Conservation (phyloP, 2,797 vertebrate species). For the Pseudocheirus occidentalis region DNA sequence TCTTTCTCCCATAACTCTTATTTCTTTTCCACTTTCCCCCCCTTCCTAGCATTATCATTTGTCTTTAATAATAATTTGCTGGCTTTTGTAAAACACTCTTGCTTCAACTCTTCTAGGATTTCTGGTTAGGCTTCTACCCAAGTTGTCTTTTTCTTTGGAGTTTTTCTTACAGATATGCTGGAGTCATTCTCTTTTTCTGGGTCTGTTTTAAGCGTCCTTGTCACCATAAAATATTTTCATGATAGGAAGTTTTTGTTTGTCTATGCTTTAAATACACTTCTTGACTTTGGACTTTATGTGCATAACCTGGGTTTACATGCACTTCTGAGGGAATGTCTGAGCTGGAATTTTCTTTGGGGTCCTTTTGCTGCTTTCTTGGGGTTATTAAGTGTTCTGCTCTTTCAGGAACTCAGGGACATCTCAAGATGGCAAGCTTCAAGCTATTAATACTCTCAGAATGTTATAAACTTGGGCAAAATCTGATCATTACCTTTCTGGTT, state of each 20-base stretch:
- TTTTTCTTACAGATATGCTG: background rate
- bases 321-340: background rate
- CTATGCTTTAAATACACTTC: background rate
- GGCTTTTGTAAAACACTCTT: background rate
- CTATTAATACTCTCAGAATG: background rate
- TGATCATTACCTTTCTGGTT: background rate
- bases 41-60: background rate
- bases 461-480: background rate
- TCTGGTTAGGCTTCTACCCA: background rate
- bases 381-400: background rate
- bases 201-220: background rate
- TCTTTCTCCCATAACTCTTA: background rate
- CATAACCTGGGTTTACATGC: background rate
- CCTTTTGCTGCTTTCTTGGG: background rate
- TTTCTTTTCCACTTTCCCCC: background rate
- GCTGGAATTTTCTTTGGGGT: background rate
- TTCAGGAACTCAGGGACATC: background rate
- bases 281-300: background rate
- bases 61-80: background rate
- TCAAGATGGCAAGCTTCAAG: background rate
- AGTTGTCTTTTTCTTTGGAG: background rate
- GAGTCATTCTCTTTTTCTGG: background rate
- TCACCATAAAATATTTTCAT: background rate
- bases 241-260: background rate
- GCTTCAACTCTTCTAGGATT: background rate